phyloP scores from a whole-genome alignment of 2,888 invertebrate species.

The Lasioglossum oenotherae region DNA sequence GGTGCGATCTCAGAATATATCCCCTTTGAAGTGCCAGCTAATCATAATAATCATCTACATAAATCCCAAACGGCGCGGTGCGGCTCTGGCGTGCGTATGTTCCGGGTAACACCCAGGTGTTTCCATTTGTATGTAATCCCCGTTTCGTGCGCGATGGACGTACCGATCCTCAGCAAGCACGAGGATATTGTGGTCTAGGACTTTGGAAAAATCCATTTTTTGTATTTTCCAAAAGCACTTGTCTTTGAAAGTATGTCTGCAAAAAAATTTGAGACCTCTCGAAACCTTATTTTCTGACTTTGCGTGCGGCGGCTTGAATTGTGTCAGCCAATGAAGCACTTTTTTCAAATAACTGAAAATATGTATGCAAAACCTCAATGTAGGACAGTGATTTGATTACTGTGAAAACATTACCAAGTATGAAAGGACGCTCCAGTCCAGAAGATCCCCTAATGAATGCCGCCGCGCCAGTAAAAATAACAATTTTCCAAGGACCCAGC shows the following conservation, averaged over 20 bases:
- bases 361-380: no score
- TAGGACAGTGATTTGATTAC: no score
- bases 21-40: neutral
- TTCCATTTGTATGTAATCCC: neutral
- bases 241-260: neutral
- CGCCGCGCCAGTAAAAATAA: neutral
- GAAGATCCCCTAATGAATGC: neutral
- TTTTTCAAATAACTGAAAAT: no score
- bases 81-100: neutral
- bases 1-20: constrained; percentile 21
- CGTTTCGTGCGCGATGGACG: neutral
- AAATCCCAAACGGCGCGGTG: constrained; percentile 6
- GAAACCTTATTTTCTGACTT: no score
- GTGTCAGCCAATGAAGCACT: no score
- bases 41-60: constrained; percentile 20
- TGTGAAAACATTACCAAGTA: no score
- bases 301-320: no score
- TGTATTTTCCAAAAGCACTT: neutral
- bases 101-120: neutral
- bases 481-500: neutral
- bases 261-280: neutral
- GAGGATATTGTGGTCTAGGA: neutral
- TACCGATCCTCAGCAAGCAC: neutral
- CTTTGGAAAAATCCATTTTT: neutral
- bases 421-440: no score